Evolutionary conservation across 2,113 vertebrate species (phyloP).

Genomic region (Elaphurus davidianus): DNA sequence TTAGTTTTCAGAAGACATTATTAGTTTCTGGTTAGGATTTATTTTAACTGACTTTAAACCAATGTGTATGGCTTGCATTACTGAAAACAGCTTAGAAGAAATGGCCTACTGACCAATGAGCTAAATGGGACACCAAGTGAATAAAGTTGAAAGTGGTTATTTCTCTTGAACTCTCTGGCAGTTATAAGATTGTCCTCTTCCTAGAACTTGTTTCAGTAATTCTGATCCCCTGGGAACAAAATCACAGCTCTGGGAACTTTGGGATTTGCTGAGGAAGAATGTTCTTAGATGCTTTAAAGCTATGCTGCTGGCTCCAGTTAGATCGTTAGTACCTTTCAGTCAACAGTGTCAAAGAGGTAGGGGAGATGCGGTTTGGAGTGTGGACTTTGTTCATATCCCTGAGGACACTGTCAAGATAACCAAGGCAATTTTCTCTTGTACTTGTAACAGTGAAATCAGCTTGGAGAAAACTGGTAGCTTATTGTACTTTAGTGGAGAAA

Average conservation of each 20-base stretch:
- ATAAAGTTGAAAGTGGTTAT: background rate
- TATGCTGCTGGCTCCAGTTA: background rate
- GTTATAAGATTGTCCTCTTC: background rate
- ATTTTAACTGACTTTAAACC: slow-evolving; percentile 8
- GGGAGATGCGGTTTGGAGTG: background rate
- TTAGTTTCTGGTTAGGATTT: slow-evolving; percentile 1
- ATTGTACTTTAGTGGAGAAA: background rate
- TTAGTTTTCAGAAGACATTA: slow-evolving; percentile 4
- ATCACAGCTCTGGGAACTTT: background rate
- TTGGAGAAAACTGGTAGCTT: slow-evolving; percentile 25
- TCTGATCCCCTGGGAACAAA: slow-evolving; percentile 4
- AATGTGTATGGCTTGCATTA: background rate
- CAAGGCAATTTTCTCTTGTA: background rate
- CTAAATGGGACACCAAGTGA: background rate
- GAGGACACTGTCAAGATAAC: slow-evolving; percentile 23
- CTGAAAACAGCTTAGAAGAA: background rate
- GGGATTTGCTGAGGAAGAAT: background rate
- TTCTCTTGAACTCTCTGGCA: slow-evolving; percentile 10
- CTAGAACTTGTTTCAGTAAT: background rate
- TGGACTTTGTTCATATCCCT: background rate
- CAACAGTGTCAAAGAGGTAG: background rate
- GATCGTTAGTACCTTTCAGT: background rate
- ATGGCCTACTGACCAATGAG: background rate
- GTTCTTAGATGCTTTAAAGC: background rate
- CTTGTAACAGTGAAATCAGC: slow-evolving; percentile 19